Evolutionary conservation across 2,888 invertebrate species (phyloP), one percentile per base, ranked within the genome.

Genomic region (Drosophila emarginata): DNA sequence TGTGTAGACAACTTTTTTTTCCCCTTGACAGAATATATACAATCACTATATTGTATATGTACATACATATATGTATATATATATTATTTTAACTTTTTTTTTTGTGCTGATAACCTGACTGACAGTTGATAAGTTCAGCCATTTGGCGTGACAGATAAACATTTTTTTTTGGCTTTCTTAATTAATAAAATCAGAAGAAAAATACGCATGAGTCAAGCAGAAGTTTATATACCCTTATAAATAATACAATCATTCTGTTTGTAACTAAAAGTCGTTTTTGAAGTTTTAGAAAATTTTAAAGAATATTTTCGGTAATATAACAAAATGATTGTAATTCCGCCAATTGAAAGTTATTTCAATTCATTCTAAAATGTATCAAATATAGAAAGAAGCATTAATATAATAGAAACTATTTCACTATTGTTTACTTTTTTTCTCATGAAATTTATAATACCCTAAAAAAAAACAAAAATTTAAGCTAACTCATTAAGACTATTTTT

Each of bases 121-220:
- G 32, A 21, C 9, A 56, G 62, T 61, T 66, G 71, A 72, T 70
- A 65, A 70, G 39, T 36, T 50, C 54, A 59, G 45, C 6, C 23
- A 2, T 37, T 40, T 74, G 28, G 69, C 68, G 69, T 72, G 74
- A 69, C 74, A 73, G 84, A 83, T 82, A 82, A 79, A 66, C 59
- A 60, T 79, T 78, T 76, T 26, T 26, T 26, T 26, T 67, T n/a
- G 53, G 40, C 39, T 45, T 40, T 63, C 79, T 83, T 83, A 81
- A 81, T 81, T 81, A 54, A 53, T 45, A 18, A 45, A 45, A 21
- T 21, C 45, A 45, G 12, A 21, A 21, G 11, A 2, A 45, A 11
- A 11, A 45, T 11, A 11, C 18, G 11, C 18, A 9, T 11, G 1
- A 21, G 12, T 1, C 18, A 32, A 32, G 32, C 9, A 32, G 21